phyloP scores from a whole-genome alignment of 2,888 invertebrate species.

The Chaetogeoica ovagalla region DNA sequence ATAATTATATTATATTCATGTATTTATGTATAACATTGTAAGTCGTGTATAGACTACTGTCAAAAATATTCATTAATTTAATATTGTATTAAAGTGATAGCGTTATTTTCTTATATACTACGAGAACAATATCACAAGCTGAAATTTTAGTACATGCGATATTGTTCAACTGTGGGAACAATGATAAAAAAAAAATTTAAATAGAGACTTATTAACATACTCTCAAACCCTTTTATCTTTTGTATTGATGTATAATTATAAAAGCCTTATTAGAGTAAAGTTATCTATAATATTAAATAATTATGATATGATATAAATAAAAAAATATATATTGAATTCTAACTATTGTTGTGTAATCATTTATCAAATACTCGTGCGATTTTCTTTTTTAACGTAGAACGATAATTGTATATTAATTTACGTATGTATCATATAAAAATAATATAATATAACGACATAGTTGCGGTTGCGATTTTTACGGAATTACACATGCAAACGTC shows the following conservation, averaged over 20 bases:
- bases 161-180: slow-evolving; percentile 50
- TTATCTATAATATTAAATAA: slow-evolving; percentile 32
- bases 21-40: slow-evolving; percentile 19
- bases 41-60: slow-evolving; percentile 23
- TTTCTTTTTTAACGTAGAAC: no score
- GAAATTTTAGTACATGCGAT: slow-evolving; percentile 28
- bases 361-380: neutral
- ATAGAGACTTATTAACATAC: slow-evolving; percentile 46
- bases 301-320: slow-evolving; percentile 14
- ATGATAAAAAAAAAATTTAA: slow-evolving; percentile 11
- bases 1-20: no score
- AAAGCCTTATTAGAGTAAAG: slow-evolving; percentile 39
- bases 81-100: slow-evolving; percentile 35
- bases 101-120: slow-evolving; percentile 50
- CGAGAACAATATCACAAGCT: slow-evolving; percentile 34
- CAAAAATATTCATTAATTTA: slow-evolving; percentile 7
- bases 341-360: neutral
- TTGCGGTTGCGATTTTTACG: no score
- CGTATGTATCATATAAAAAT: no score
- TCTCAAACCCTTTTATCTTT: slow-evolving; percentile 39
- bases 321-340: slow-evolving; percentile 7
- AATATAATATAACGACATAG: no score
- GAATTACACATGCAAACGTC: no score
- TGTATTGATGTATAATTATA: slow-evolving; percentile 25
- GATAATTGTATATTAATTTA: no score